These are phyloP conservation scores for Myotis yumanensis DNA, from an alignment of 2,113 vertebrate genomes.

Conservation along the genomic window DNA sequence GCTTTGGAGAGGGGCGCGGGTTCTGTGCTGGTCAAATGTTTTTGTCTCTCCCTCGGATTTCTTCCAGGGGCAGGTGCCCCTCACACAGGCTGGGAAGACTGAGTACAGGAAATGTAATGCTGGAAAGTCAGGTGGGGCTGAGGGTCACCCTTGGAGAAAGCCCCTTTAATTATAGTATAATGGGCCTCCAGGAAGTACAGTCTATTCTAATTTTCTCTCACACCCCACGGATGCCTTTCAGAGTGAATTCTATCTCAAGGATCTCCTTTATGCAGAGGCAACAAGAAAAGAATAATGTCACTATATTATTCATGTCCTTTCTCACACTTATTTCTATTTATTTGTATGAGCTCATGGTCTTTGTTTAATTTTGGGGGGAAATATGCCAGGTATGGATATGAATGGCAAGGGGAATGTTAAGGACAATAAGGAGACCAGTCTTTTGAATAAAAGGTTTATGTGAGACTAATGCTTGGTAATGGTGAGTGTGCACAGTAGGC, in stretches of 20 bases:
- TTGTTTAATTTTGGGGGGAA: not conserved
- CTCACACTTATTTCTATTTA: not conserved
- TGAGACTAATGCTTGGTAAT: not conserved
- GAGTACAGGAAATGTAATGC: constrained; percentile 36
- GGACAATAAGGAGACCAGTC: not conserved
- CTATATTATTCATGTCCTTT: not conserved
- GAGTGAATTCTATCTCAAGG: not conserved
- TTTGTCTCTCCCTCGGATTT: constrained; percentile 26
- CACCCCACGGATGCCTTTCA: constrained; percentile 7
- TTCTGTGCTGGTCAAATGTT: constrained; percentile 41
- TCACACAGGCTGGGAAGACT: not conserved
- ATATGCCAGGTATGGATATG: not conserved
- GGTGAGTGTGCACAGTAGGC: not conserved
- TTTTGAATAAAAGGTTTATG: not conserved
- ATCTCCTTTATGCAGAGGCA: not conserved
- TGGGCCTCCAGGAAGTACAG: constrained; percentile 41
- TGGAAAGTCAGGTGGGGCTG: constrained; percentile 21
- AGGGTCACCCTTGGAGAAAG: constrained; percentile 45
- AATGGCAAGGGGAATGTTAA: not conserved
- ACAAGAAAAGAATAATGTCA: not conserved
- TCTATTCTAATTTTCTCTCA: constrained; percentile 59
- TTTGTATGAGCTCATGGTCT: constrained; percentile 7
- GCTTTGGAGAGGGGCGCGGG: constrained; percentile 13
- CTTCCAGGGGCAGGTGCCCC: constrained; percentile 27
- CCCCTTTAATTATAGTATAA: constrained; percentile 54